phyloP scores from a whole-genome alignment of 2,797 vertebrate genomes.

The Urophycis tenuis region DNA sequence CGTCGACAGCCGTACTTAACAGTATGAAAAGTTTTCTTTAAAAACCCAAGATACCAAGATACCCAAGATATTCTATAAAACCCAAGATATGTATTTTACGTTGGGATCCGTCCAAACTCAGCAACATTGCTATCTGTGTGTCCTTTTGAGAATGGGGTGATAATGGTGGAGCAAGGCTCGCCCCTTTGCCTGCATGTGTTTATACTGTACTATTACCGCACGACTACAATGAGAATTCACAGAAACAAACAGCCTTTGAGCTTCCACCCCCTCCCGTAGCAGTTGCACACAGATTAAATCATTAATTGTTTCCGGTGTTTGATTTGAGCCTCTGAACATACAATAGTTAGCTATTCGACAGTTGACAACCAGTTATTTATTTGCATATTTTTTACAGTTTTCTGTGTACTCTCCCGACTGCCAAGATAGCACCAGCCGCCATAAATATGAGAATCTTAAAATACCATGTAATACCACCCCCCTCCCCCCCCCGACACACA shows the following conservation, averaged over 20 bases:
- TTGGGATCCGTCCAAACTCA: background rate
- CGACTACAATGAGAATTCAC: background rate
- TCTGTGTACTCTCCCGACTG: background rate
- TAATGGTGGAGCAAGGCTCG: background rate
- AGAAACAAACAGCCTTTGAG: background rate
- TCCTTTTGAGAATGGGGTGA: background rate
- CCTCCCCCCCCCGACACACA: too few relatives aligned
- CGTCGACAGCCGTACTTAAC: background rate
- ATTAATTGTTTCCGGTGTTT: background rate
- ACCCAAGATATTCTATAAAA: too few relatives aligned
- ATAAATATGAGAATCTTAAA: background rate
- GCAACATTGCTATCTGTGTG: background rate
- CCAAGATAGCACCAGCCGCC: background rate
- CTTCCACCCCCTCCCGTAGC: background rate
- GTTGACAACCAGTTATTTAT: constrained; percentile 4
- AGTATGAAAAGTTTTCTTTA: background rate
- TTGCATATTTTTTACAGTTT: background rate
- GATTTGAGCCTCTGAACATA: background rate
- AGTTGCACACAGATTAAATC: background rate
- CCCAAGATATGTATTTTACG: background rate
- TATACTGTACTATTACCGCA: too few relatives aligned
- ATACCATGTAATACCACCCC: background rate
- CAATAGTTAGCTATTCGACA: background rate
- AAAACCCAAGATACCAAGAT: background rate
- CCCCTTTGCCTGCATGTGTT: too few relatives aligned